Evolutionary conservation across 2,888 invertebrate species (phyloP).

Genomic region (Dicycla oo): DNA sequence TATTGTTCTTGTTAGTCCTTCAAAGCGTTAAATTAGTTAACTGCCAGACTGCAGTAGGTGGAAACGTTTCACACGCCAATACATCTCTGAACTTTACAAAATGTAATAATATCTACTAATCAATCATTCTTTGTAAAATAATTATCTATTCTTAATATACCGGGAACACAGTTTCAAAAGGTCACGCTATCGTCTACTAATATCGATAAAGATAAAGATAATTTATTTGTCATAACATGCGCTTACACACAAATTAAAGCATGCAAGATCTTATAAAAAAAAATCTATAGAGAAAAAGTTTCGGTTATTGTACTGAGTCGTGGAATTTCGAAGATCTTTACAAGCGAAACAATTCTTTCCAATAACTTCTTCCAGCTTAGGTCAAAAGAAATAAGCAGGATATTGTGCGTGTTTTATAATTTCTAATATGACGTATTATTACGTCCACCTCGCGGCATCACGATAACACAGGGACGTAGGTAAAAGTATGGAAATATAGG

Average conservation of each 20-base stretch:
- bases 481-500: not conserved
- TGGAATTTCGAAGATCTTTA: not conserved
- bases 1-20: too few species aligned
- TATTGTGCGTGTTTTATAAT: not conserved
- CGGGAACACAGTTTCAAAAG: not conserved
- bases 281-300: not conserved
- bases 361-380: not conserved
- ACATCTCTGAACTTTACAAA: conserved; percentile 19
- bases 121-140: not conserved
- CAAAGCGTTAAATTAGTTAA: not conserved
- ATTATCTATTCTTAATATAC: not conserved
- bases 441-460: not conserved
- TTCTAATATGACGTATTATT: not conserved
- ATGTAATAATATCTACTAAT: not conserved
- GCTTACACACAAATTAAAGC: too few species aligned
- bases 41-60: not conserved
- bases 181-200: not conserved
- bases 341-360: not conserved
- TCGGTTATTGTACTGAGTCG: not conserved
- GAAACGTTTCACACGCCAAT: not conserved
- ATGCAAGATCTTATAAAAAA: too few species aligned
- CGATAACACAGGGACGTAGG: not conserved
- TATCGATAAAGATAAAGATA: not conserved
- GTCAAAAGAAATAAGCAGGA: not conserved
- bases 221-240: too few species aligned